These are phyloP conservation scores for Hetaerina titia DNA, from an alignment of 2,888 invertebrate genomes.

Conservation along the genomic window DNA sequence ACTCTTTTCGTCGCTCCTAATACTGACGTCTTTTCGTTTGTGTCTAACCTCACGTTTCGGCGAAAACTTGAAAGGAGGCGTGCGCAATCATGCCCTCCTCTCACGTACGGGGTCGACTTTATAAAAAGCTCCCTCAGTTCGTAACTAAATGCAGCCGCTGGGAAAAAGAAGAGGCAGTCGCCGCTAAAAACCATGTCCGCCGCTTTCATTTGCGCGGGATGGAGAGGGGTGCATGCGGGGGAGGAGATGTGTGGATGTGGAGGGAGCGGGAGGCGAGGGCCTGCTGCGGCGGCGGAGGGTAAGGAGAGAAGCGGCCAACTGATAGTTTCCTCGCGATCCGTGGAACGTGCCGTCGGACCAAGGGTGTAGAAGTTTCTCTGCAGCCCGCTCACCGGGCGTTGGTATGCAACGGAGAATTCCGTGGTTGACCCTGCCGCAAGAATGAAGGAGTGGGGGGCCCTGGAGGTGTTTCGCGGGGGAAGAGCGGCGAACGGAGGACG, in stretches of 20 bases:
- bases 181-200: background rate
- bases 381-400: background rate
- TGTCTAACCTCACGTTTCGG: background rate
- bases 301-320: background rate
- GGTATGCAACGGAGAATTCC: slow-evolving; percentile 18
- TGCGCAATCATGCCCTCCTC: background rate
- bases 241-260: too few relatives aligned
- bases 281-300: background rate
- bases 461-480: background rate
- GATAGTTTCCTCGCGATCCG: background rate
- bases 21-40: background rate
- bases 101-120: background rate
- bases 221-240: too few relatives aligned
- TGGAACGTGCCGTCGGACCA: slow-evolving; percentile 13
- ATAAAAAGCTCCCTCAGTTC: background rate
- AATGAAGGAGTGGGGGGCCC: background rate
- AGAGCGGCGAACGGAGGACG: background rate
- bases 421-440: slow-evolving; percentile 27
- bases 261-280: background rate
- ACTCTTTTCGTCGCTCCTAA: too few relatives aligned
- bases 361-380: background rate
- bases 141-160: background rate
- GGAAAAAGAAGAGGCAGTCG: background rate
- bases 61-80: background rate
- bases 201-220: background rate